Percentiles rank a stretch among this genome's conserved stretches.
Evolutionary conservation across 2,113 vertebrate genomes (phyloP).

Genomic region (Galeopterus variegatus): DNA sequence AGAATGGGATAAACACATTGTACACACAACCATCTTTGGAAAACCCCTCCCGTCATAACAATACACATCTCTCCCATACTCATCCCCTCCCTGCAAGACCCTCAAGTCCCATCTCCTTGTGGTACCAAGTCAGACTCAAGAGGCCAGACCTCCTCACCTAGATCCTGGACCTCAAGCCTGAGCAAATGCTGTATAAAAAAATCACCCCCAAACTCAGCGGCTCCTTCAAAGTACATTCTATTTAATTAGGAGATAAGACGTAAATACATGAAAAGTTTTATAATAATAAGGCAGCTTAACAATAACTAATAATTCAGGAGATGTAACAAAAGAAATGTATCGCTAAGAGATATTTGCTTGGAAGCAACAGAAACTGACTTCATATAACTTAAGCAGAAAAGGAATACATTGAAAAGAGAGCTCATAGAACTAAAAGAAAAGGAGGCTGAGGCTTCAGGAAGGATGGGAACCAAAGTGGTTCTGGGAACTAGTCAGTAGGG

Average conservation of each 20-base stretch:
- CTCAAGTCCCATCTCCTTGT: neutral
- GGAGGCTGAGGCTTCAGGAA: neutral
- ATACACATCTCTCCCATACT: neutral
- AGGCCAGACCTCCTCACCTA: neutral
- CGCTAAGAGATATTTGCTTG: neutral
- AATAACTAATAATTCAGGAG: neutral
- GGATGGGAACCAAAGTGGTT: neutral
- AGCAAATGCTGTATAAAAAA: slow-evolving; percentile 2
- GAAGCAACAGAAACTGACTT: slow-evolving; percentile 10
- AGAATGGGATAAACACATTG: neutral
- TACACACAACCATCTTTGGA: neutral
- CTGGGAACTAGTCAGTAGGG: neutral
- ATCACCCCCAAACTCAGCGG: neutral
- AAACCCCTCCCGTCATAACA: neutral
- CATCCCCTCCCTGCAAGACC: neutral
- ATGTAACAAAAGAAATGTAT: neutral
- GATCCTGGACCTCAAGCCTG: neutral
- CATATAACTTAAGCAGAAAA: neutral
- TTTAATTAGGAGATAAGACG: neutral
- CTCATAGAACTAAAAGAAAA: neutral
- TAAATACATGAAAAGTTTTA: neutral
- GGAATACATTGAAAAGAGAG: neutral
- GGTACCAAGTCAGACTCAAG: neutral
- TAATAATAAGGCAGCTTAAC: neutral
- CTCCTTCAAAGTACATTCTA: neutral